These are phyloP conservation scores for Philaenus spumarius DNA, from an alignment of 1,140 invertebrate genomes.

Conservation along the genomic window DNA sequence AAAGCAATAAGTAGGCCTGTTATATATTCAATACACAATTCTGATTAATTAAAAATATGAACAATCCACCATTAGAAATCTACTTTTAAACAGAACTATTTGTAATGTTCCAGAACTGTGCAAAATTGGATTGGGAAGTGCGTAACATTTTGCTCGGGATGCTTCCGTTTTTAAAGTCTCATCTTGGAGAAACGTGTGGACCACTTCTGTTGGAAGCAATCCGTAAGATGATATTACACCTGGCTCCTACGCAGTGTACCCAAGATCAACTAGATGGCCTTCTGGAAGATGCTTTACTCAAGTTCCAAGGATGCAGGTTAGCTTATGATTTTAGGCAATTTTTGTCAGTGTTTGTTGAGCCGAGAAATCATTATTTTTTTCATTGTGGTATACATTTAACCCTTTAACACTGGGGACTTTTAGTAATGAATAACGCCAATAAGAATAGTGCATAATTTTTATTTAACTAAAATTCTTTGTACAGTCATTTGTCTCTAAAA, in stretches of 20 bases:
- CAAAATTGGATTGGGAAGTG: constrained; percentile 16
- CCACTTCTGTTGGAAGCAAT: constrained; percentile 9
- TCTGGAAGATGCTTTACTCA: constrained; percentile 22
- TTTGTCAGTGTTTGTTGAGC: too few species aligned
- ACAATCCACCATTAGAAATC: too few species aligned
- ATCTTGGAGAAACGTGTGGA: background rate
- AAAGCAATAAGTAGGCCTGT: too few species aligned
- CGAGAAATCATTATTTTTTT: too few species aligned
- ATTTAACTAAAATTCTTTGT: too few species aligned
- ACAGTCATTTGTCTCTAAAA: too few species aligned
- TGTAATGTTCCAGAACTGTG: constrained; percentile 8
- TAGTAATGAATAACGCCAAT: too few species aligned
- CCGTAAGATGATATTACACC: constrained; percentile 12
- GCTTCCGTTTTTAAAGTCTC: constrained; percentile 15
- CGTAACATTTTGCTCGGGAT: constrained; percentile 5
- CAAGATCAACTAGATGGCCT: constrained; percentile 14
- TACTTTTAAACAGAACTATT: background rate
- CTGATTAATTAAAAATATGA: too few species aligned
- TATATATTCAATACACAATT: background rate
- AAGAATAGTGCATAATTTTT: too few species aligned
- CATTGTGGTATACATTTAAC: too few species aligned
- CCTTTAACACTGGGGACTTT: too few species aligned
- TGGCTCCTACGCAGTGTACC: constrained; percentile 4
- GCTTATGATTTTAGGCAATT: too few species aligned
- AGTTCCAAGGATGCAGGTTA: constrained; percentile 26